Conservation (phyloP, 1,140 invertebrate species). For the Drosophila burlai region DNA sequence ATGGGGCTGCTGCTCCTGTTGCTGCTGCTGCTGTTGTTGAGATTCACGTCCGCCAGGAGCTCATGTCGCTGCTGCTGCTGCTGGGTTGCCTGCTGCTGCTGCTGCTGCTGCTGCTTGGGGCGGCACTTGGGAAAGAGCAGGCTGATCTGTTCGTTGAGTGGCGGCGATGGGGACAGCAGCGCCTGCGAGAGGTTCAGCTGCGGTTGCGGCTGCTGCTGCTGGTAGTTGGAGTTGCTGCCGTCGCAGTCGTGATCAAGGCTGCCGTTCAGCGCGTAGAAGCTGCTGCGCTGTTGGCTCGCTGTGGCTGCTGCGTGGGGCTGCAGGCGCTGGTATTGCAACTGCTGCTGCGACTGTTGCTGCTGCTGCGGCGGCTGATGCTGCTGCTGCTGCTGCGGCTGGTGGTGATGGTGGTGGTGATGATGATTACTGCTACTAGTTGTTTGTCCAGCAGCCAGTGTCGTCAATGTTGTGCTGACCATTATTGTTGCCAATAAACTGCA, state of each 20-base stretch:
- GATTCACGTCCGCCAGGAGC: conserved; percentile 32
- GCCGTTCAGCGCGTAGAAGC: conserved; percentile 55
- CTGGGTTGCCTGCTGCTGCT: conserved; percentile 28
- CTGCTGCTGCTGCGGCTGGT: conserved; percentile 56
- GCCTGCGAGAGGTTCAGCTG: conserved; percentile 71
- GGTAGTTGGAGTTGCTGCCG: conserved; percentile 47
- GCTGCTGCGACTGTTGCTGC: conserved; percentile 31
- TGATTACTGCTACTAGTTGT: conserved; percentile 84
- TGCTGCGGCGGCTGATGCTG: conserved; percentile 55
- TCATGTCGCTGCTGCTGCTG: conserved; percentile 47
- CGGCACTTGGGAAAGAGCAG: conserved; percentile 93
- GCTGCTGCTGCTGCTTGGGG: conserved; percentile 85
- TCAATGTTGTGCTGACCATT: conserved; percentile 85
- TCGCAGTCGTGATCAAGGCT: conserved; percentile 50
- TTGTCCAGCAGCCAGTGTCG: conserved; percentile 84
- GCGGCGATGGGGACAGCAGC: conserved; percentile 85
- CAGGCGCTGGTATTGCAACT: conserved; percentile 45
- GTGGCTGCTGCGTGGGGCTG: conserved; percentile 34
- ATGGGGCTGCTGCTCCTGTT: conserved; percentile 26
- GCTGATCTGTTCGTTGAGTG: conserved; percentile 90
- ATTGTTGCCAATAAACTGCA: conserved; percentile 84
- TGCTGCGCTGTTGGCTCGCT: conserved; percentile 27
- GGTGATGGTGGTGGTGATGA: conserved; percentile 77
- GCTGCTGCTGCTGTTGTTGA: conserved; percentile 22
- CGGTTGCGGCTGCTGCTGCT: conserved; percentile 48